A percentile compares a stretch with the other conserved stretches of the same genome.
Conservation (phyloP, 2,113 vertebrate genomes). For the Pelusios castaneus region DNA sequence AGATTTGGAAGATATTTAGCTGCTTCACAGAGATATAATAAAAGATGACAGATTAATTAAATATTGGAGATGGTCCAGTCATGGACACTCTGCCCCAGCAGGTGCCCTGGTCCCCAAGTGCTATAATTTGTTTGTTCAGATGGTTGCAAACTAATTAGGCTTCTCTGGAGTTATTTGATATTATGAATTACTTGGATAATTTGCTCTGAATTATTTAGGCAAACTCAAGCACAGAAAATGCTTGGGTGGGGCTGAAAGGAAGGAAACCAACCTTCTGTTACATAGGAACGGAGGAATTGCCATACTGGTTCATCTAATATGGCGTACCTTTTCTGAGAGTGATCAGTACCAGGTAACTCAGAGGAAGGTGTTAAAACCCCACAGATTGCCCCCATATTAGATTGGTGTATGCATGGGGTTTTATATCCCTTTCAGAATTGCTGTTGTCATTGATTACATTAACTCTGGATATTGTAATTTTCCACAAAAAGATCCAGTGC, state of each 20-base stretch:
- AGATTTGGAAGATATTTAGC: slow-evolving; percentile 46
- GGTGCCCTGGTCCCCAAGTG: background rate
- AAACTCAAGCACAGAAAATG: background rate
- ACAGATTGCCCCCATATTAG: background rate
- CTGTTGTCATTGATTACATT: background rate
- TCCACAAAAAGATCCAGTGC: background rate
- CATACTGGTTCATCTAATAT: background rate
- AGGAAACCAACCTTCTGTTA: background rate
- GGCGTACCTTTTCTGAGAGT: background rate
- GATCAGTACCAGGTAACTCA: background rate
- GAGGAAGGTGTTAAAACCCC: background rate
- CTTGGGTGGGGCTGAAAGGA: background rate
- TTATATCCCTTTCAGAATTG: background rate
- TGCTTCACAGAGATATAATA: slow-evolving; percentile 31
- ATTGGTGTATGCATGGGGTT: fast-evolving
- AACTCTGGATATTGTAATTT: background rate
- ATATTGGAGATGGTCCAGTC: slow-evolving; percentile 53
- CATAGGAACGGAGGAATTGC: background rate
- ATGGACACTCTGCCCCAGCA: slow-evolving; percentile 44
- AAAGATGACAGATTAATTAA: slow-evolving; percentile 75
- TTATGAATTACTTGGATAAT: slow-evolving; percentile 16
- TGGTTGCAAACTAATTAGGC: slow-evolving; percentile 68
- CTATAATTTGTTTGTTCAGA: slow-evolving; percentile 51
- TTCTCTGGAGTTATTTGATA: slow-evolving; percentile 33
- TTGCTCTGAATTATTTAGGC: background rate